Conservation (phyloP, 2,113 vertebrate genomes). For the Nerophis ophidion region DNA sequence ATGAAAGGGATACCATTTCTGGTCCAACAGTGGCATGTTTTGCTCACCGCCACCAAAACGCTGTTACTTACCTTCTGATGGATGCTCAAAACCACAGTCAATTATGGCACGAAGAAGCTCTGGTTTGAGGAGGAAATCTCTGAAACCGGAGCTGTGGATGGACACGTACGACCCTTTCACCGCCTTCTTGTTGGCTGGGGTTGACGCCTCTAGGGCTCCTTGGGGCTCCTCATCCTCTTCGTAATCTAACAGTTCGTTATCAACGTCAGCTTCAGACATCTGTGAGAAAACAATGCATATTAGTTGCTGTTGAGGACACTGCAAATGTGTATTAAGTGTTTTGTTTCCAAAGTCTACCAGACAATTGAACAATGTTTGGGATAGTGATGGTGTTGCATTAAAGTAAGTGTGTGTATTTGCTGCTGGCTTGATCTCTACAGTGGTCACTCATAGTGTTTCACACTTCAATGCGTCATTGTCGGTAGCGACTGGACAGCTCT, state of each 20-base stretch:
- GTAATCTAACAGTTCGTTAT: conserved; percentile 83
- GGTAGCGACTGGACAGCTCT: too few relatives aligned
- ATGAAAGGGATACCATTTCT: too few relatives aligned
- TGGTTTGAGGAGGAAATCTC: conserved; percentile 83
- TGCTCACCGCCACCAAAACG: too few relatives aligned
- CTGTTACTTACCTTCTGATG: conserved; percentile 75
- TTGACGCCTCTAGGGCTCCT: conserved; percentile 67
- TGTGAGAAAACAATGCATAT: neutral
- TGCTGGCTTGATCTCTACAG: too few relatives aligned
- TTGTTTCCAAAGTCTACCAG: too few relatives aligned
- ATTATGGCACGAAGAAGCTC: conserved; percentile 85
- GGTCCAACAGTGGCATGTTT: too few relatives aligned
- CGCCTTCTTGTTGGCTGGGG: conserved; percentile 75
- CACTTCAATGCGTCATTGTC: too few relatives aligned
- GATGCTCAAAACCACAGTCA: conserved; percentile 87
- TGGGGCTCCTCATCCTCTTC: conserved; percentile 88
- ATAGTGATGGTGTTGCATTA: too few relatives aligned
- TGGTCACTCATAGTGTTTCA: too few relatives aligned
- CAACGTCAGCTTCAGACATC: conserved; percentile 83
- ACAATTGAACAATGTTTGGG: too few relatives aligned
- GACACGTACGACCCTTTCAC: conserved; percentile 88
- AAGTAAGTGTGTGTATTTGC: too few relatives aligned
- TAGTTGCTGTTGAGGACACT: neutral
- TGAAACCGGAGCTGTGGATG: conserved; percentile 88
- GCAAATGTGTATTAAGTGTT: neutral